Conservation (phyloP, 2,888 invertebrate genomes). For the Cordilura impudica region DNA sequence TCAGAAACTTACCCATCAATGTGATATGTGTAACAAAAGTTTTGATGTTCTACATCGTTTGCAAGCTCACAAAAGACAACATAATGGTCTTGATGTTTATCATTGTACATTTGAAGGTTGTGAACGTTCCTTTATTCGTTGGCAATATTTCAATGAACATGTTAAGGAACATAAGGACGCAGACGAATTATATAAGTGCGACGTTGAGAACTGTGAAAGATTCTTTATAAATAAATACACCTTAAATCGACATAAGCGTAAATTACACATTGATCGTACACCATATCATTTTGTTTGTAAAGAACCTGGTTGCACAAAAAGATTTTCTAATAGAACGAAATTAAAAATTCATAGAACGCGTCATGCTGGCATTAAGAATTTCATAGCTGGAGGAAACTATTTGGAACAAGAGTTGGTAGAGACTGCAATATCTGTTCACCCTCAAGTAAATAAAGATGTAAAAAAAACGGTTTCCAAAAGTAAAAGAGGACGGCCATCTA, state of each 20-base stretch:
- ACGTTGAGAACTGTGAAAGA: conserved; percentile 64
- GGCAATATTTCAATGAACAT: conserved; percentile 66
- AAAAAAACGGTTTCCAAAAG: background rate
- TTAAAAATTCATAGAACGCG: conserved; percentile 74
- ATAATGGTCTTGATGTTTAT: conserved; percentile 69
- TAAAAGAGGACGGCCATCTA: background rate
- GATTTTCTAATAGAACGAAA: conserved; percentile 71
- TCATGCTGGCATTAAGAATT: conserved; percentile 74
- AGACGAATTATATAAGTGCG: conserved; percentile 20
- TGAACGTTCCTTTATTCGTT: conserved; percentile 66
- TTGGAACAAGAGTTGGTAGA: too few species aligned
- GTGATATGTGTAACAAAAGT: conserved; percentile 65
- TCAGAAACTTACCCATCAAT: conserved; percentile 44
- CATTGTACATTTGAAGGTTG: conserved; percentile 68
- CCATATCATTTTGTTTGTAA: conserved; percentile 69
- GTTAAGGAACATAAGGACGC: conserved; percentile 66
- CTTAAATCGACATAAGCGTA: conserved; percentile 68
- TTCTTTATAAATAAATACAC: conserved; percentile 70
- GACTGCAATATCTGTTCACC: background rate
- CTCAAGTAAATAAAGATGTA: background rate
- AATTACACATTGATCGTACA: conserved; percentile 68
- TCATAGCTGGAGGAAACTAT: conserved; percentile 39
- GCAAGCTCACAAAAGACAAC: conserved; percentile 68
- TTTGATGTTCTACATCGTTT: conserved; percentile 67
- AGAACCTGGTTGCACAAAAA: conserved; percentile 65